Conservation (phyloP, 2,888 invertebrate species). For the Xylophagus ater region DNA sequence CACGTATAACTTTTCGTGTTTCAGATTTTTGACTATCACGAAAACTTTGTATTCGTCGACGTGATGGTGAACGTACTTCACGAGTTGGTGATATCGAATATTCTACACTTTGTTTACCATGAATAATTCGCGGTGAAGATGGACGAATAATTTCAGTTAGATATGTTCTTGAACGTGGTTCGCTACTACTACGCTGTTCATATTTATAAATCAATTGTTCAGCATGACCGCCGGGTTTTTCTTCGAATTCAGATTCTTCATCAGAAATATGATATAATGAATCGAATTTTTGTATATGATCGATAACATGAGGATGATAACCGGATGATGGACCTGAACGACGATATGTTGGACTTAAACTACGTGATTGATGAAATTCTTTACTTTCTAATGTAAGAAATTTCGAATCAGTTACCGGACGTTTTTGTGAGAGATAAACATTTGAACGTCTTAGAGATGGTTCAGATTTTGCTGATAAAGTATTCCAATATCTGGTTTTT, state of each 20-base stretch:
- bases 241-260: constrained; percentile 28
- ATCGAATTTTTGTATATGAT: constrained; percentile 19
- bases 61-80: constrained; percentile 51
- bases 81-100: constrained; percentile 39
- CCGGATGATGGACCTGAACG: constrained; percentile 3
- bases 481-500: constrained; percentile 57
- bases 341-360: constrained; percentile 28
- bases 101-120: constrained; percentile 14
- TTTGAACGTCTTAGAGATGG: constrained; percentile 48
- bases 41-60: constrained; percentile 48
- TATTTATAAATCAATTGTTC: constrained; percentile 35
- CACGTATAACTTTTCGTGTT: constrained; percentile 43
- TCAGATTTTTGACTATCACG: constrained; percentile 26
- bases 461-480: constrained; percentile 43
- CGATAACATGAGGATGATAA: constrained; percentile 20
- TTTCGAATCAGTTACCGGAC: constrained; percentile 60
- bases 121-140: constrained; percentile 34
- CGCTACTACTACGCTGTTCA: constrained; percentile 50
- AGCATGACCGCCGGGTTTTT: constrained; percentile 31
- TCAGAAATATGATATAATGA: constrained; percentile 19
- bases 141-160: constrained; percentile 39
- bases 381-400: constrained; percentile 47
- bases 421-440: constrained; percentile 54
- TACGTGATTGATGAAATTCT: constrained; percentile 40
- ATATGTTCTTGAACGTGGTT: constrained; percentile 42